A percentile compares a stretch with the other conserved stretches of the same genome.
These are phyloP conservation scores for Icerya purchasi DNA, from an alignment of 2,888 invertebrate species.

Conservation along the genomic window DNA sequence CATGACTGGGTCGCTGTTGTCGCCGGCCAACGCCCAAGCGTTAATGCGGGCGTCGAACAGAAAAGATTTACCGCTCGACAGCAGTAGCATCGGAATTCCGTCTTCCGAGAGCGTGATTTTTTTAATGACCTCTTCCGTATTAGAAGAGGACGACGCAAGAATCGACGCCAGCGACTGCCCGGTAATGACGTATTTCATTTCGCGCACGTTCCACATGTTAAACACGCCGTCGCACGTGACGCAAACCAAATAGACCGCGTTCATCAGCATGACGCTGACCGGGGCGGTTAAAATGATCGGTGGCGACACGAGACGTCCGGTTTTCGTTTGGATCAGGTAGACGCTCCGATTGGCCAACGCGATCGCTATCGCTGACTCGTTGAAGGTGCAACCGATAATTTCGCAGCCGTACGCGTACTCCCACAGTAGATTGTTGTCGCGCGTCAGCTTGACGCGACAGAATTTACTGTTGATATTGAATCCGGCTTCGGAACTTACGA, in stretches of 20 bases:
- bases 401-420: conserved; percentile 17
- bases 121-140: conserved; percentile 32
- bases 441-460: neutral
- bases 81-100: conserved; percentile 60
- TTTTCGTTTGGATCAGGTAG: conserved; percentile 35
- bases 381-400: conserved; percentile 37
- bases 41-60: conserved; percentile 56
- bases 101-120: conserved; percentile 39
- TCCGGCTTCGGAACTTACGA: neutral
- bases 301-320: conserved; percentile 30
- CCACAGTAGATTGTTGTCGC: neutral
- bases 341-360: conserved; percentile 46
- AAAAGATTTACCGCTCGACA: conserved; percentile 66
- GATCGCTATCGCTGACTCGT: conserved; percentile 36
- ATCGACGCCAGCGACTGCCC: conserved; percentile 13
- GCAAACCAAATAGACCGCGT: conserved; percentile 25
- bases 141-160: conserved; percentile 13
- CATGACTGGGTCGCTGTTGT: conserved; percentile 29
- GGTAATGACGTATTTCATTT: conserved; percentile 38
- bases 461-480: neutral
- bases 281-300: conserved; percentile 34
- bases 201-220: conserved; percentile 94
- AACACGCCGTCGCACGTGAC: conserved; percentile 34
- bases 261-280: conserved; percentile 28
- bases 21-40: conserved; percentile 35